phyloP scores from a whole-genome alignment of 2,888 invertebrate species.

The Myopa testacea region DNA sequence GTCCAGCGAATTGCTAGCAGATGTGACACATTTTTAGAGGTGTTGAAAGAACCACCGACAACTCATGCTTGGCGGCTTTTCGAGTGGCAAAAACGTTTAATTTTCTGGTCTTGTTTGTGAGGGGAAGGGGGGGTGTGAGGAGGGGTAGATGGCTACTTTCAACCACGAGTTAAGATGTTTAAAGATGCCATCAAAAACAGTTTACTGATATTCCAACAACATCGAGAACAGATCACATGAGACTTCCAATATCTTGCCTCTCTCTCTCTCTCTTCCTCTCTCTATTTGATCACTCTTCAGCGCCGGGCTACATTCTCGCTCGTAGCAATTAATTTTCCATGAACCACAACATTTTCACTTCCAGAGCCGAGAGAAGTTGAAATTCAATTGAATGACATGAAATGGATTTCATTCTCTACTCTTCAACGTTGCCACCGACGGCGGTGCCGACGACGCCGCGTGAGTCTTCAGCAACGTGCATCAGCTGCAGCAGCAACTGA shows the following conservation, averaged over 20 bases:
- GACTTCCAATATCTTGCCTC: no score
- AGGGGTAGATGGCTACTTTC: no score
- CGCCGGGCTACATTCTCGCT: neutral
- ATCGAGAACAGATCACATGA: no score
- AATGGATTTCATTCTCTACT: slow-evolving; percentile 32
- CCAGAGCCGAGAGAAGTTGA: slow-evolving; percentile 9
- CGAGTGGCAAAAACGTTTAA: no score
- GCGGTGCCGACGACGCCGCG: neutral
- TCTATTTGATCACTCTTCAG: neutral
- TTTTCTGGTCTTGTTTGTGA: no score
- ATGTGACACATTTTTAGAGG: slow-evolving; percentile 25
- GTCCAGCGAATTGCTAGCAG: slow-evolving; percentile 4
- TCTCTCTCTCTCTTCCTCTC: no score
- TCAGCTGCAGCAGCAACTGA: slow-evolving; percentile 1
- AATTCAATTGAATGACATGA: slow-evolving; percentile 37
- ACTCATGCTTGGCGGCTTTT: no score
- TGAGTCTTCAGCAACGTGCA: slow-evolving; percentile 8
- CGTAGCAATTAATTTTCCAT: slow-evolving; percentile 35
- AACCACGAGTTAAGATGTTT: neutral
- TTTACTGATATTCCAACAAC: no score
- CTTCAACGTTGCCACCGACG: slow-evolving; percentile 15
- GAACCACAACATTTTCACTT: slow-evolving; percentile 20
- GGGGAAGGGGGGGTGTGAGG: no score
- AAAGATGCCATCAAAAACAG: neutral
- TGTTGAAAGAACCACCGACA: neutral